A percentile compares a stretch with the other conserved stretches of the same genome.
Conservation (phyloP, 2,888 invertebrate genomes). For the Spatulosminthurus flaviceps region DNA sequence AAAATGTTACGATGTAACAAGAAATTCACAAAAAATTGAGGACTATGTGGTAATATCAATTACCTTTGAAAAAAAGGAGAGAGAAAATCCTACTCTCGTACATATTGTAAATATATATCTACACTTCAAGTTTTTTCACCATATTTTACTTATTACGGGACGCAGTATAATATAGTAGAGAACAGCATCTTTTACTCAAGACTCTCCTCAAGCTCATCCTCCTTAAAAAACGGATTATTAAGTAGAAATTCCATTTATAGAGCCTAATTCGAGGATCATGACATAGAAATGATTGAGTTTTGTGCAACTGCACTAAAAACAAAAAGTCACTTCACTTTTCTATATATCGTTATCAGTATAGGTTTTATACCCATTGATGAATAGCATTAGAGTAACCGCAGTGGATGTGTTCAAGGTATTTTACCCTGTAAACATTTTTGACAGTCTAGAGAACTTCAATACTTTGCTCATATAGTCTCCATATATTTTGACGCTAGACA, state of each 20-base stretch:
- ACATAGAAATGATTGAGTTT: no score
- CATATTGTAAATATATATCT: no score
- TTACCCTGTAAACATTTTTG: no score
- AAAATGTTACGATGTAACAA: slow-evolving; percentile 7
- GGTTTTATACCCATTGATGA: no score
- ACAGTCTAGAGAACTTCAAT: background rate
- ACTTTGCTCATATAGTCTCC: background rate
- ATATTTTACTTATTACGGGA: background rate
- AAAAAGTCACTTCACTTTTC: no score
- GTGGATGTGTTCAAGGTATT: no score
- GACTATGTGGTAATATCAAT: slow-evolving; percentile 11
- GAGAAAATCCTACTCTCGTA: background rate
- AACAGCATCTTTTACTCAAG: background rate
- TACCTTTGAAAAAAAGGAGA: slow-evolving; percentile 8
- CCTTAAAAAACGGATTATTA: background rate
- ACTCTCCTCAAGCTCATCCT: background rate
- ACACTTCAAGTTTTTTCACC: slow-evolving; percentile 3
- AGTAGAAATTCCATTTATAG: background rate
- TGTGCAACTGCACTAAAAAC: no score
- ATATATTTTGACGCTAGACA: background rate
- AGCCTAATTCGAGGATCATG: background rate
- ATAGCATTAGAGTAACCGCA: no score
- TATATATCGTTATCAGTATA: no score
- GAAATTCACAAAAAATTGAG: slow-evolving; percentile 9
- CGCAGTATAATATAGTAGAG: no score